These are phyloP conservation scores for Kradibia gibbosae DNA, from an alignment of 1,140 invertebrate genomes.

Conservation along the genomic window DNA sequence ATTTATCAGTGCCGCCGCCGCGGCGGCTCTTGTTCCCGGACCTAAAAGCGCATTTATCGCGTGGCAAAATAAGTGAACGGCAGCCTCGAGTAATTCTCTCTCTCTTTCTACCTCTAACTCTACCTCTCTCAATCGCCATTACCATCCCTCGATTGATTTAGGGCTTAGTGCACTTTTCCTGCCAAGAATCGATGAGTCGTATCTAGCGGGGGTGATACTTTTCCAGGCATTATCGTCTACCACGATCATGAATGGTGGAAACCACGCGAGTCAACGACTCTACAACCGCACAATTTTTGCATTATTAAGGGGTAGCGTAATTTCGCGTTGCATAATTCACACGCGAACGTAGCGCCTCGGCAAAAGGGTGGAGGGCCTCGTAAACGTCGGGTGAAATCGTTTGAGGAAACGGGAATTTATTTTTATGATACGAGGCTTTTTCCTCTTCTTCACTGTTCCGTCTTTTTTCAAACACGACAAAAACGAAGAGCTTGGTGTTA, in stretches of 20 bases:
- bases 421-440: slow-evolving; percentile 36
- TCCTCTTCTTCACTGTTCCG: neutral
- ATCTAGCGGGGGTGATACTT: neutral
- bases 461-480: neutral
- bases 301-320: slow-evolving; percentile 43
- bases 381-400: slow-evolving; percentile 44
- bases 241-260: neutral
- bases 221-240: neutral
- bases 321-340: slow-evolving; percentile 49
- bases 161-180: neutral
- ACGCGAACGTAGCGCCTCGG: neutral
- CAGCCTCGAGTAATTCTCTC: neutral
- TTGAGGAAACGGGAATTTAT: slow-evolving; percentile 49
- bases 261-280: neutral
- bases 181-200: slow-evolving; percentile 3
- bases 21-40: neutral
- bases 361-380: slow-evolving; percentile 30
- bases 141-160: slow-evolving; percentile 21
- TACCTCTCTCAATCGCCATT: neutral
- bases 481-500: neutral
- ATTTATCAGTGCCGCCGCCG: slow-evolving; percentile 30
- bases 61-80: neutral
- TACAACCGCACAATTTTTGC: slow-evolving; percentile 11
- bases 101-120: neutral
- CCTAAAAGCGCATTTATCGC: slow-evolving; percentile 26